A percentile compares a stretch with the other conserved stretches of the same genome.
phyloP scores from a whole-genome alignment of 2,113 vertebrate species.

The Lipotes vexillifer region DNA sequence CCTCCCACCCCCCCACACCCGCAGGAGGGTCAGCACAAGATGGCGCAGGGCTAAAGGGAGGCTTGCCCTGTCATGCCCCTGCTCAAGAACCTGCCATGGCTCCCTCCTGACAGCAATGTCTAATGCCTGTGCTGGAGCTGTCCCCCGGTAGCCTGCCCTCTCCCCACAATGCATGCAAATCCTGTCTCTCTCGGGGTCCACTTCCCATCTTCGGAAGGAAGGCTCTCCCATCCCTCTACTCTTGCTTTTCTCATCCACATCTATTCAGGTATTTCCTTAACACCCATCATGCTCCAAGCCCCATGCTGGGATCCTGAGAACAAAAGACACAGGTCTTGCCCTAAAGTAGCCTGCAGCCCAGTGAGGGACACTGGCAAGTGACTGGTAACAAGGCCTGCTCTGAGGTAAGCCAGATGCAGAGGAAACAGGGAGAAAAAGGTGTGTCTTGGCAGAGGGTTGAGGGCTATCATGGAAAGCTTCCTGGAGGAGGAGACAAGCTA shows the following conservation, averaged over 20 bases:
- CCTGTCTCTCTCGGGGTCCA: fast-evolving
- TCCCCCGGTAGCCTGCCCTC: not conserved
- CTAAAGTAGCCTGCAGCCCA: not conserved
- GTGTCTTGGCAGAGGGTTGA: not conserved
- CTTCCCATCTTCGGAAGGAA: not conserved
- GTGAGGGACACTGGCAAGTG: not conserved
- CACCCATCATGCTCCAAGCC: not conserved
- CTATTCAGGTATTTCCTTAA: not conserved
- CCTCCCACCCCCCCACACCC: not conserved
- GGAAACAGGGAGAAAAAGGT: not conserved
- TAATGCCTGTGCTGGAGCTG: not conserved
- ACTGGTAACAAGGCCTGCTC: not conserved
- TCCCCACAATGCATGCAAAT: fast-evolving
- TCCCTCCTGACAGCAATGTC: not conserved
- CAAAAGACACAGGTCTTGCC: not conserved
- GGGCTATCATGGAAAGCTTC: not conserved
- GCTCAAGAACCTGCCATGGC: not conserved
- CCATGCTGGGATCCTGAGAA: fast-evolving
- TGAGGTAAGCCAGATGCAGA: not conserved
- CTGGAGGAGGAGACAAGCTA: not conserved
- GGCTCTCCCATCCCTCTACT: fast-evolving
- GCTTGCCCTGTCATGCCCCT: not conserved
- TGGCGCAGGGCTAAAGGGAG: not conserved
- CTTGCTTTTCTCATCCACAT: not conserved
- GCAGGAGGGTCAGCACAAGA: not conserved